Conservation (phyloP, 2,888 invertebrate species). For the Chrysotoxum bicinctum region DNA sequence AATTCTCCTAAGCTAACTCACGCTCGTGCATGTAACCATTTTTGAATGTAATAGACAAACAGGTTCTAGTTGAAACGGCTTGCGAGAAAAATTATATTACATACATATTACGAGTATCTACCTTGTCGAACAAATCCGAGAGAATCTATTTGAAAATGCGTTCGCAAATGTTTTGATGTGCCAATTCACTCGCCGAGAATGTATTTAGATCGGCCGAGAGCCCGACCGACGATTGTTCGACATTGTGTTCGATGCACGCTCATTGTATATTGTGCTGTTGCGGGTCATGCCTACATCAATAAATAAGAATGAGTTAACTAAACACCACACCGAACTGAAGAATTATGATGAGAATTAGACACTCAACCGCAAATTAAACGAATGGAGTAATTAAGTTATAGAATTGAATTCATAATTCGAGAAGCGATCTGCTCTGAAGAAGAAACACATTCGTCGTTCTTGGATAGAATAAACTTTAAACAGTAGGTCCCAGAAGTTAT, state of each 20-base stretch:
- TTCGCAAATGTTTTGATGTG: slow-evolving; percentile 22
- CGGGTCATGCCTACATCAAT: neutral
- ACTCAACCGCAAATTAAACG: slow-evolving; percentile 58
- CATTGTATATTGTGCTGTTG: slow-evolving; percentile 22
- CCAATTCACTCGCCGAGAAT: neutral
- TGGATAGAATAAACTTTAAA: too few relatives aligned
- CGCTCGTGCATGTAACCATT: neutral
- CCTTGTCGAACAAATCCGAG: slow-evolving; percentile 10
- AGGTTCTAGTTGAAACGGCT: slow-evolving; percentile 3
- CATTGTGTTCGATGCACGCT: neutral
- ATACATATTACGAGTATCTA: too few relatives aligned
- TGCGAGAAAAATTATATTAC: neutral
- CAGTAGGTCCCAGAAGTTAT: too few relatives aligned
- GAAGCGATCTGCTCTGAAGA: neutral
- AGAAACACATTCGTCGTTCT: too few relatives aligned
- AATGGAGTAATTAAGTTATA: slow-evolving; percentile 7
- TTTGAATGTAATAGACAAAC: neutral
- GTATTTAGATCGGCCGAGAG: slow-evolving; percentile 49
- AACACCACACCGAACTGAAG: slow-evolving; percentile 22
- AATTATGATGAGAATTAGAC: slow-evolving; percentile 55
- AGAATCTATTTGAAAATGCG: slow-evolving; percentile 37
- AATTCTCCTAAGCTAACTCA: neutral
- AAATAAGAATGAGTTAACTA: neutral
- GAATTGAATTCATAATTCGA: slow-evolving; percentile 5
- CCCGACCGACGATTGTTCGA: neutral